Percentiles rank a stretch among this genome's conserved stretches.
These are phyloP conservation scores for Pelagia noctiluca DNA, from an alignment of 30 jellyfish, hydroid and myxozoan species.

Conservation along the genomic window DNA sequence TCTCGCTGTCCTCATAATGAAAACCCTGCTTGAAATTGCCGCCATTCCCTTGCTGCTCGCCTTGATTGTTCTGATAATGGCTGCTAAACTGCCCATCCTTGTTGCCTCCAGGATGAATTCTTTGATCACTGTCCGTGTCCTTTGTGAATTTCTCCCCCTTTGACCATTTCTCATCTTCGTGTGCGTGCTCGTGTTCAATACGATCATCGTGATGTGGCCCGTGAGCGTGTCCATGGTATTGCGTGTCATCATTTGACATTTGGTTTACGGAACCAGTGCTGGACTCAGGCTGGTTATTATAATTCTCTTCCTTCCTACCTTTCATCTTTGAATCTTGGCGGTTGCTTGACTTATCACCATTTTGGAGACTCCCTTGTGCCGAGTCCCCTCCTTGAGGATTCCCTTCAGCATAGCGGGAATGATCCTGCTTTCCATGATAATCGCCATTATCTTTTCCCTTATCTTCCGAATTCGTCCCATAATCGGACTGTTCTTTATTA, in stretches of 20 bases:
- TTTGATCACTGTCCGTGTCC: conserved; percentile 2
- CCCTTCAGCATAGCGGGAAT: no score
- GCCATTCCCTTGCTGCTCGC: conserved; percentile 16
- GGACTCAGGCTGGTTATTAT: no score
- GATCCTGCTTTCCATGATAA: neutral
- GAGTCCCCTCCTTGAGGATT: no score
- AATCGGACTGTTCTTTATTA: neutral
- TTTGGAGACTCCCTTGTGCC: no score
- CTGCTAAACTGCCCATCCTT: neutral
- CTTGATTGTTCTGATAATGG: neutral
- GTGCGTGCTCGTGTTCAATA: conserved; percentile 43
- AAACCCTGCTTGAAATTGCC: conserved; percentile 20
- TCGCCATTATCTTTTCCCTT: neutral
- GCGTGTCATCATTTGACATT: neutral
- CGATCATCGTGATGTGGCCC: conserved; percentile 23
- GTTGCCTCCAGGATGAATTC: neutral
- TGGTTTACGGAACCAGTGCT: neutral
- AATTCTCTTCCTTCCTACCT: no score
- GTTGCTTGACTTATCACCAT: no score
- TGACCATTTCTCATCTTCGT: conserved; percentile 21
- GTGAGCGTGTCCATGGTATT: conserved; percentile 35
- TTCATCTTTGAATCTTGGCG: no score
- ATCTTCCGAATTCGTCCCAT: neutral
- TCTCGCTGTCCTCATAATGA: conserved; percentile 21
- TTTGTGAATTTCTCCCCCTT: neutral